Conservation (phyloP, 2,113 vertebrate species). For the Hylia prasina region DNA sequence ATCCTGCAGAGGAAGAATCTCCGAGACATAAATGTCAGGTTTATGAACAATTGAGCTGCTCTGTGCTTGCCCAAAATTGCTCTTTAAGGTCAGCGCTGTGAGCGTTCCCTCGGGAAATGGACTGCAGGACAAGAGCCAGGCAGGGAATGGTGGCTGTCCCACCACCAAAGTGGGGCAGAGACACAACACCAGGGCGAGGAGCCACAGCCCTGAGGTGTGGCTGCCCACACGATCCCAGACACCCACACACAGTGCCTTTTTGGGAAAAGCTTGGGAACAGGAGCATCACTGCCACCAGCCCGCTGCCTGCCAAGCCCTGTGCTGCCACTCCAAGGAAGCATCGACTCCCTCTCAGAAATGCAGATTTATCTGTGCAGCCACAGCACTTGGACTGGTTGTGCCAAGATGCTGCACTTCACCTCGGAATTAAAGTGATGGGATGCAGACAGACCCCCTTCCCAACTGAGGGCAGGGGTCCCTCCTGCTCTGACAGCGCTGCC, state of each 20-base stretch:
- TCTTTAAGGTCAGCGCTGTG: slow-evolving; percentile 70
- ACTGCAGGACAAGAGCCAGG: neutral
- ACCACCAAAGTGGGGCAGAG: neutral
- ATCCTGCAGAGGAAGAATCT: slow-evolving; percentile 46
- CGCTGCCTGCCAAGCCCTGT: neutral
- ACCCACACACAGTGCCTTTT: fast-evolving
- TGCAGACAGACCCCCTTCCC: neutral
- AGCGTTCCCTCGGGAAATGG: slow-evolving; percentile 43
- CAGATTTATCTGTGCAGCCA: neutral
- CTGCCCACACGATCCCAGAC: neutral
- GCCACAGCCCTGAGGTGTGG: neutral
- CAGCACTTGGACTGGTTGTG: fast-evolving
- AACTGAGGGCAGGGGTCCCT: fast-evolving
- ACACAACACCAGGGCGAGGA: neutral
- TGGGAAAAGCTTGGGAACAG: neutral
- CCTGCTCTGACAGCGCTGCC: neutral
- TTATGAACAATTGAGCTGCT: slow-evolving; percentile 74
- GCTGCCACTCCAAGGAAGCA: neutral
- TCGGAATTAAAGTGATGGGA: neutral
- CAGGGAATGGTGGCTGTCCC: neutral
- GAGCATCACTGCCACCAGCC: neutral
- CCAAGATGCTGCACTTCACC: neutral
- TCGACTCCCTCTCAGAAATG: neutral
- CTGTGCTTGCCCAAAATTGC: slow-evolving; percentile 61
- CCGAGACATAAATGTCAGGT: slow-evolving; percentile 73